Evolutionary conservation across 2,797 vertebrate genomes (phyloP).

Genomic region (Dromococcyx pavoninus): DNA sequence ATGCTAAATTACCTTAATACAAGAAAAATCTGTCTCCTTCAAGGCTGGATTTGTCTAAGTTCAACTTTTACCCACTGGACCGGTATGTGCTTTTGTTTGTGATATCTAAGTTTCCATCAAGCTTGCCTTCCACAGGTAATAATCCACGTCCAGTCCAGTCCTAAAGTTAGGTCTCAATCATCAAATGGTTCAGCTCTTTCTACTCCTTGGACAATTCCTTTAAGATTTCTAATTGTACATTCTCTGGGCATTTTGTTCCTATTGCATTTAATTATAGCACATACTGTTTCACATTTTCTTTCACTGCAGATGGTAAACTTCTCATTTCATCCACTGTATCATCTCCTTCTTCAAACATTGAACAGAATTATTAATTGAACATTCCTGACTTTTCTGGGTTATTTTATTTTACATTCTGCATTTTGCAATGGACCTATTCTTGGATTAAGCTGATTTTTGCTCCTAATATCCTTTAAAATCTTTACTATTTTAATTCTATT

Average conservation of each 20-base stretch:
- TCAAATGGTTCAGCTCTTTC: slow-evolving; percentile 6
- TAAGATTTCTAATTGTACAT: background rate
- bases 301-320: slow-evolving; percentile 1
- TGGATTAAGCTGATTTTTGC: slow-evolving; percentile 3
- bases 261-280: slow-evolving; percentile 11
- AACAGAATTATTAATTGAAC: slow-evolving; percentile 28
- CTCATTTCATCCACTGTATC: slow-evolving; percentile 12
- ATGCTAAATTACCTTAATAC: slow-evolving; percentile 7
- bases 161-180: background rate
- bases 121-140: background rate
- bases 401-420: slow-evolving; percentile 5
- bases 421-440: background rate
- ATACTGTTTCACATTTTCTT: slow-evolving; percentile 16
- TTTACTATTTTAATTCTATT: slow-evolving; percentile 22
- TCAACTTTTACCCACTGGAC: background rate
- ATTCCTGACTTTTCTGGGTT: background rate
- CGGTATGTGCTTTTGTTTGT: background rate
- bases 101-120: background rate
- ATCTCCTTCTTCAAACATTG: background rate
- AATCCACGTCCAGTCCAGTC: background rate
- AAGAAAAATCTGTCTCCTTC: background rate
- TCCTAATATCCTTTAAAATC: slow-evolving; percentile 10
- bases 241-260: background rate
- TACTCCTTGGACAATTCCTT: background rate
- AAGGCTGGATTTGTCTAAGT: background rate